phyloP scores from a whole-genome alignment of 2,113 vertebrate genomes.

The Girardinichthys multiradiatus region DNA sequence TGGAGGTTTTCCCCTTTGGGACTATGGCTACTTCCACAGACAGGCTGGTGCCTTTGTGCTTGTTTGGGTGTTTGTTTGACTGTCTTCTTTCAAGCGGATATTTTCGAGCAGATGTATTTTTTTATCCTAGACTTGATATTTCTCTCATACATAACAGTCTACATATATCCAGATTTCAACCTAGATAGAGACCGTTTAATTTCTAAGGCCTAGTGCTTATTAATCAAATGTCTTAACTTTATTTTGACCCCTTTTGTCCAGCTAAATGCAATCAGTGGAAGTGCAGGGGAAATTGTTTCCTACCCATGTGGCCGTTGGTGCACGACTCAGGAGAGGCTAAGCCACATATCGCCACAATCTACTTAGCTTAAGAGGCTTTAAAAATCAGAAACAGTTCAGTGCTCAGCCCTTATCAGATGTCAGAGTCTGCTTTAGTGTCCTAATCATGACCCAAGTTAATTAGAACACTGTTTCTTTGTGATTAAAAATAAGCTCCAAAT shows the following conservation, averaged over 20 bases:
- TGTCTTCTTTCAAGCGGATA: slow-evolving; percentile 41
- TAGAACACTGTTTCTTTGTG: slow-evolving; percentile 1
- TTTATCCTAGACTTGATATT: slow-evolving; percentile 15
- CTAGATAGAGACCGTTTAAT: slow-evolving; percentile 72
- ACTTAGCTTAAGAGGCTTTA: slow-evolving; percentile 70
- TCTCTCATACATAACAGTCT: background rate
- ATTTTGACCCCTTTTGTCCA: slow-evolving; percentile 57
- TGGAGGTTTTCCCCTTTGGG: slow-evolving; percentile 32
- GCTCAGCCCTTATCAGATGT: slow-evolving; percentile 74
- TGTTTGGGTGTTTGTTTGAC: slow-evolving; percentile 65
- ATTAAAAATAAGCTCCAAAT: slow-evolving; percentile 3
- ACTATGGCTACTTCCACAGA: slow-evolving; percentile 62
- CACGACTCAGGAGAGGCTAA: slow-evolving; percentile 52
- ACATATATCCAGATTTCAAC: slow-evolving; percentile 21
- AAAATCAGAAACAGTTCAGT: slow-evolving; percentile 70
- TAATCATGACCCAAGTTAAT: slow-evolving; percentile 41
- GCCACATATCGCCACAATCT: slow-evolving; percentile 73
- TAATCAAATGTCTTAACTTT: slow-evolving; percentile 54
- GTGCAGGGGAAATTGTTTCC: slow-evolving; percentile 75
- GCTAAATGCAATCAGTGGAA: slow-evolving; percentile 75
- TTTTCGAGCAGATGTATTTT: slow-evolving; percentile 14
- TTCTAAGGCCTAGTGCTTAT: slow-evolving; percentile 60
- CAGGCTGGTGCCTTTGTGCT: slow-evolving; percentile 67
- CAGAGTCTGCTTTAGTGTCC: slow-evolving; percentile 50
- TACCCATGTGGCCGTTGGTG: slow-evolving; percentile 66